Percentiles rank a stretch among this genome's conserved stretches.
These are phyloP conservation scores for Mantis religiosa DNA, from an alignment of 2,888 invertebrate genomes.

Conservation along the genomic window DNA sequence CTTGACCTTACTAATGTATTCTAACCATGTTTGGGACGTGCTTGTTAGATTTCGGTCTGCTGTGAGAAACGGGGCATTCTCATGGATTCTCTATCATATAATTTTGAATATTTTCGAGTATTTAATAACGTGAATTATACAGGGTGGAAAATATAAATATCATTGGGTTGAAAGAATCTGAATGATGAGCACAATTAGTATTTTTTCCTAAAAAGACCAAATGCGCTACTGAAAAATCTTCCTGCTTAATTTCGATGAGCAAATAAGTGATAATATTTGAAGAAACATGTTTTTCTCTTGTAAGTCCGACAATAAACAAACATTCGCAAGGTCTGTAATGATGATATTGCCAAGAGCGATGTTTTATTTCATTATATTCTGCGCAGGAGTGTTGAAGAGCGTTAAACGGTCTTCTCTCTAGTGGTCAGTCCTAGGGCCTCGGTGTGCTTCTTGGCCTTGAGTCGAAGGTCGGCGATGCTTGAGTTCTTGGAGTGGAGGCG, in stretches of 20 bases:
- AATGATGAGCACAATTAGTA: no score
- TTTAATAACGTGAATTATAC: no score
- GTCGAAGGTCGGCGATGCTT: conserved; percentile 88
- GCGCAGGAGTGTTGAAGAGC: neutral
- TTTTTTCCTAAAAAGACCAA: no score
- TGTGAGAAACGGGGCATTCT: no score
- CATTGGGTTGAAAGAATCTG: no score
- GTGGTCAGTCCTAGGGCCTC: conserved; percentile 65
- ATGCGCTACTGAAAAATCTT: no score
- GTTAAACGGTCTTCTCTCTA: conserved; percentile 31
- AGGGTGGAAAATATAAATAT: no score
- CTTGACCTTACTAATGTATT: no score
- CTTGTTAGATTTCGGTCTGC: no score
- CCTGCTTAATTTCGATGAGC: neutral
- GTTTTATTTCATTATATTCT: neutral
- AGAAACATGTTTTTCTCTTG: neutral
- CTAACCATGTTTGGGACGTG: no score
- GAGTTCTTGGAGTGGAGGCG: conserved; percentile 67
- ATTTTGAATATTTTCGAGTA: no score
- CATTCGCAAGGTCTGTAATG: neutral
- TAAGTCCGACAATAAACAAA: neutral
- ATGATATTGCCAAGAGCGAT: neutral
- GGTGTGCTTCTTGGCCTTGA: conserved; percentile 90
- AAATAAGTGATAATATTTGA: neutral
- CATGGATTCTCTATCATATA: no score